Conservation (phyloP, 2,113 vertebrate species). For the Apus apus region DNA sequence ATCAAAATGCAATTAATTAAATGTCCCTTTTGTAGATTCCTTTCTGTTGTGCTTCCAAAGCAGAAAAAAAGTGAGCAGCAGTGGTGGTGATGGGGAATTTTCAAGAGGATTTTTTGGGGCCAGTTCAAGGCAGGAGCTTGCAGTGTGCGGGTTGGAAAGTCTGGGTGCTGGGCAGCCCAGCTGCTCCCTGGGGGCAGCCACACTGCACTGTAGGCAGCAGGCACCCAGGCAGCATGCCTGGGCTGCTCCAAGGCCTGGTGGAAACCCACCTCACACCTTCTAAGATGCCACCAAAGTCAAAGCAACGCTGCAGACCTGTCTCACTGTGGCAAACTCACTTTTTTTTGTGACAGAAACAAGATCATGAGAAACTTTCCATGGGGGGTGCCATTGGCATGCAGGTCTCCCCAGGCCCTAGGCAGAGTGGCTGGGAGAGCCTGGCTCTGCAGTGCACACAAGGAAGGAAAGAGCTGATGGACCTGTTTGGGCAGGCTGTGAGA, state of each 20-base stretch:
- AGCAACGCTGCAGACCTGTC: not conserved
- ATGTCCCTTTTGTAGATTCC: not conserved
- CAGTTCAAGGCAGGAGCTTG: not conserved
- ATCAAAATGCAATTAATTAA: not conserved
- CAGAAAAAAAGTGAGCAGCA: not conserved
- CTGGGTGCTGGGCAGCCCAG: not conserved
- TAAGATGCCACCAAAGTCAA: not conserved
- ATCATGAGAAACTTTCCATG: not conserved
- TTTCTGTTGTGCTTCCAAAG: not conserved
- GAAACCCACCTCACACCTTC: rapidly evolving
- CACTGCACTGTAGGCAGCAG: rapidly evolving
- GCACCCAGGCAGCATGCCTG: not conserved
- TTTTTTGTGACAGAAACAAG: not conserved
- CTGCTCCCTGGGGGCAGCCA: not conserved
- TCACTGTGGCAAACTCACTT: rapidly evolving
- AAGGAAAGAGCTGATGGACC: not conserved
- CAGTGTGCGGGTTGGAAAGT: not conserved
- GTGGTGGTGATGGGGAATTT: not conserved
- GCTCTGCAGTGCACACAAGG: rapidly evolving
- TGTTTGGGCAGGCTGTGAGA: not conserved
- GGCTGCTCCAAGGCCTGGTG: not conserved
- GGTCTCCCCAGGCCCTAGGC: not conserved
- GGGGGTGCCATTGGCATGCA: not conserved
- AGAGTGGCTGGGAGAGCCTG: not conserved
- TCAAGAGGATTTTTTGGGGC: rapidly evolving